Base-by-base conservation (phyloP, 1,140 invertebrate species). In the Orchestia grillus region DNA sequence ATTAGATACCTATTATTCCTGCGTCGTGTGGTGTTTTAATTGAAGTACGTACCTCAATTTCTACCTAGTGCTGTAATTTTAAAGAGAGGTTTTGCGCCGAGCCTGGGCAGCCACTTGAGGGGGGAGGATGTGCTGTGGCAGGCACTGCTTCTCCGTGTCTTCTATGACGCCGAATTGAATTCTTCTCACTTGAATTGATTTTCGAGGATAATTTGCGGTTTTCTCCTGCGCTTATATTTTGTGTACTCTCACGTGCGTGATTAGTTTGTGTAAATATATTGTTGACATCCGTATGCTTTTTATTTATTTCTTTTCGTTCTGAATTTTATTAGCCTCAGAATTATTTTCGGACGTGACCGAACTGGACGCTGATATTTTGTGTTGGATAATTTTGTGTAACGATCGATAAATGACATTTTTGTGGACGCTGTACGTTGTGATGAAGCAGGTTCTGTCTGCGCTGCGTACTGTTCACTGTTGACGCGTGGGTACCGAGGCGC, bases 231-330 rank as follows among this genome's bases (percentile, higher is more conserved):
- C 62, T 8, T 77, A 77, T 77, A 23, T 77, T 77, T 77, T 77
- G 62, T 77, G 43, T 42, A 90, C 88, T 42, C 88, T 36, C 15
- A 43, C 88, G 36, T 90, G 11, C 43, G 8, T 90, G 16, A 42
- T 90, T 90, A 90, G 42, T 90, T 41, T 90, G 88, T 90, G 43
- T 42, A 90, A 42, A 90, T 90, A 90, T 44, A 90, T 90, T 90
- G 43, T 90, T 90, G 43, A 42, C 88, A 41, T 90, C 88, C 62
- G 62, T 19, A 90, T 43, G n/a, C 28, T 90, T 41, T 90, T 87
- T n/a, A n/a, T n/a, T 90, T 90, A 44, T 90, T 90, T 90, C 43
- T 90, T 90, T 42, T 90, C 88, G 43, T 15, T 90, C 6, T 90
- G 41, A 90, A 11, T 44, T 11, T 90, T 41, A n/a, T n/a, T 36